Evolutionary conservation across 64 coral and sea anemone genomes (phyloP), one percentile per base, ranked within the genome.

Genomic region (Pachyseris speciosa): DNA sequence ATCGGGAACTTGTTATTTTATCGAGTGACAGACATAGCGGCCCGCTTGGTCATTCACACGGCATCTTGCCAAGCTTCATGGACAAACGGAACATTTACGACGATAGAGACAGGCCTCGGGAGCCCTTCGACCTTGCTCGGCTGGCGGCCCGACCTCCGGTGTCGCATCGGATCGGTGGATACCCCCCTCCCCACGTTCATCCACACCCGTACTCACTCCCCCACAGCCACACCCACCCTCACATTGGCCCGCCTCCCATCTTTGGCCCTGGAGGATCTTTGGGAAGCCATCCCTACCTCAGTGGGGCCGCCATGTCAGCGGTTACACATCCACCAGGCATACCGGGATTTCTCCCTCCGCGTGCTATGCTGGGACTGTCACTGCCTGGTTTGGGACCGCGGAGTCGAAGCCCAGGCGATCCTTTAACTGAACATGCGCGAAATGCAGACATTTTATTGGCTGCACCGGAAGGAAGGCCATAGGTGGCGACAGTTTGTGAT

Each of bases 311-410:
- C 31, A 94, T 97, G 95, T 83, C 95, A 84, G 48, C 91, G 17
- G 95, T 90, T 6, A 80, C 95, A 28, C 95, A 96, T 47, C 92
- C 95, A 36, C 91, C 88, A 64, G 67, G 74, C 24, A 85, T 94
- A 17, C 76, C 86, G 33, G 87, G 67, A 16, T 97, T 93, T 74
- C 68, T 89, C 58, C 41, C 90, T 2, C 67, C 95, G 19, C 91
- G 91, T 85, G 91, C 91, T 19, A 89, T 90, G 85, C 79, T 97
- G 74, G 91, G 86, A 80, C 47, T 83, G 11, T 20, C 74, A 0
- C 65, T 92, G 51, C 70, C 58, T 68, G 91, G 83, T 20, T 75
- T 92, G 50, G 89, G 94, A 50, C 84, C 84, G 17, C 83, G 92
- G 32, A 86, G 85, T 86, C 71, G 95, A 61, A 90, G 91, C 85